Percentiles rank a stretch among this genome's conserved stretches.
These are phyloP conservation scores for Hydrophis major DNA, from an alignment of 2,797 vertebrate genomes.

Conservation along the genomic window DNA sequence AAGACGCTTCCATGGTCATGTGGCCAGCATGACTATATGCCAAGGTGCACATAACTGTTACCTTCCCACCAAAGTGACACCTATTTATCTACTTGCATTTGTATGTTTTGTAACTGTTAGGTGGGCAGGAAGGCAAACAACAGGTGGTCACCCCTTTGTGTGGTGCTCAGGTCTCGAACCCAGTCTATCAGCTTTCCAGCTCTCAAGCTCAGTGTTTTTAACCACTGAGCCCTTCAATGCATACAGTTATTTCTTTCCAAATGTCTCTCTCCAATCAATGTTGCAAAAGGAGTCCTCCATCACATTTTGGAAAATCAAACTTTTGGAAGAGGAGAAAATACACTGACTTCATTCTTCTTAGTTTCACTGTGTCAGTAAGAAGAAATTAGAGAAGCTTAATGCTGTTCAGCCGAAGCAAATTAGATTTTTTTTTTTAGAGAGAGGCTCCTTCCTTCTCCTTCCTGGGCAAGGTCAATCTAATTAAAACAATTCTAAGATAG, in stretches of 20 bases:
- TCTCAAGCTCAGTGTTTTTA: not conserved
- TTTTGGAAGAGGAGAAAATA: not conserved
- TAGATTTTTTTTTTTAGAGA: constrained; percentile 49
- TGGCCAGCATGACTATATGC: not conserved
- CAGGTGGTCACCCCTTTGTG: no score
- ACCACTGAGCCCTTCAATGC: not conserved
- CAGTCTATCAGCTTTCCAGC: not conserved
- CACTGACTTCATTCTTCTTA: not conserved
- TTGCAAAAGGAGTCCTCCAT: not conserved
- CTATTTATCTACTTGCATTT: not conserved
- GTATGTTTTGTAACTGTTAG: not conserved
- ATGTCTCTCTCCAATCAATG: not conserved
- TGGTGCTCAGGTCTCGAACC: not conserved
- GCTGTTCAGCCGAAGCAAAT: constrained; percentile 47
- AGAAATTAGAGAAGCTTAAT: constrained; percentile 34
- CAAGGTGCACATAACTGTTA: not conserved
- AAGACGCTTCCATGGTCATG: not conserved
- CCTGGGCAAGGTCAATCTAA: constrained; percentile 44
- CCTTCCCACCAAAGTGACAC: not conserved
- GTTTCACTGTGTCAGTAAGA: not conserved
- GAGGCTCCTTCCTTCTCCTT: constrained; percentile 38
- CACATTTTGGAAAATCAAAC: not conserved
- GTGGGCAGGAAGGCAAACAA: no score
- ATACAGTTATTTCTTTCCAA: not conserved
- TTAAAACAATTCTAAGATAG: constrained; percentile 34